These are phyloP conservation scores for Philaethria dido DNA, from an alignment of 2,888 invertebrate genomes.

Conservation along the genomic window DNA sequence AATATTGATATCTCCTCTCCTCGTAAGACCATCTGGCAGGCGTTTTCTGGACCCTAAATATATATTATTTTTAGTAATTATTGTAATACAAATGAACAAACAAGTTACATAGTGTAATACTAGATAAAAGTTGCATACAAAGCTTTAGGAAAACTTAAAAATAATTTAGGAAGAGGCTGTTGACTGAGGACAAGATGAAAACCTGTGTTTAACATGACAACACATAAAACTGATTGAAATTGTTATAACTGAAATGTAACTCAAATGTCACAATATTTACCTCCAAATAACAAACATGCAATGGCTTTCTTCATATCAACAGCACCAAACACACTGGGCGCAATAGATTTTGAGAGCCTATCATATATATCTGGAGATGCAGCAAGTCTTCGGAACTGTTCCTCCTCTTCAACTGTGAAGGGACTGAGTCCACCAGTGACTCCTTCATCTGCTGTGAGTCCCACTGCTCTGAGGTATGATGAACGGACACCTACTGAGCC, in stretches of 20 bases:
- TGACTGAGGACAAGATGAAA: no score
- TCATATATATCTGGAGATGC: constrained; percentile 94
- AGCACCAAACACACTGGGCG: constrained; percentile 98
- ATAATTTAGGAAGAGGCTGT: no score
- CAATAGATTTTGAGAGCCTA: constrained; percentile 93
- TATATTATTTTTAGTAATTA: background rate
- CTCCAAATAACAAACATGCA: constrained; percentile 97
- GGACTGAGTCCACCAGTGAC: constrained; percentile 87
- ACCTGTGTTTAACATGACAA: no score
- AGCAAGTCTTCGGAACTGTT: constrained; percentile 92
- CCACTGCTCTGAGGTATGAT: constrained; percentile 97
- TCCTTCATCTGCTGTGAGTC: constrained; percentile 93
- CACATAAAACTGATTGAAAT: no score
- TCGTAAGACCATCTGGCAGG: constrained; percentile 96
- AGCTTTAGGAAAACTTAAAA: no score
- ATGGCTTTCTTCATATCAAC: constrained; percentile 98
- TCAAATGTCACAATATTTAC: constrained; percentile 58
- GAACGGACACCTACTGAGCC: constrained; percentile 95
- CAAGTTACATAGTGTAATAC: no score
- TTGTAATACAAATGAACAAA: no score
- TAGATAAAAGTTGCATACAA: no score
- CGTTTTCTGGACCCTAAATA: constrained; percentile 88
- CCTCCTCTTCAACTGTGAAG: constrained; percentile 80
- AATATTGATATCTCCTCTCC: constrained; percentile 98
- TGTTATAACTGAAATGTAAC: background rate